Evolutionary conservation across 2,113 vertebrate species (phyloP), one percentile per base, ranked within the genome.

Genomic region (Engraulis encrasicolus): DNA sequence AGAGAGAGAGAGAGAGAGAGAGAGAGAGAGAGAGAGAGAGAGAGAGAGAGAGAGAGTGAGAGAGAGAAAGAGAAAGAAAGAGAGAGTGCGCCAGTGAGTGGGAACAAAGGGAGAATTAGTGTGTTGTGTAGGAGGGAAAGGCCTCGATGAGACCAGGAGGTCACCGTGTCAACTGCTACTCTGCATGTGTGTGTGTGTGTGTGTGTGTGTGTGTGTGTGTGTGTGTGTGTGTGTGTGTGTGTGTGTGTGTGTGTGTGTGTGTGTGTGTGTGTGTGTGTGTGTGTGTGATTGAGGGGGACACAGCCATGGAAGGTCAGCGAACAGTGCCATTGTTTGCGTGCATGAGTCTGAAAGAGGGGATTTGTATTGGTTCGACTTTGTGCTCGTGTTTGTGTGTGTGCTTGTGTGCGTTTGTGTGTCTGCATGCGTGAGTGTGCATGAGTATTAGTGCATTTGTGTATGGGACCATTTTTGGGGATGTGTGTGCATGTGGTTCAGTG

Each of bases 21-120:
- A 61, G 54, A 23, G 54, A 54, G 20, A 54, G 50, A 14, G 50
- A 81, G 14, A 54, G 80, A n/a, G 31, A 2, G 80, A 14, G 50
- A 81, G 78, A 80, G 80, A 81, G 50, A 81, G 50, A 54, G 50
- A 52, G 9, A 81, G 23, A 52, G 31, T 20, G 50, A 81, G 31
- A 81, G 31, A 61, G 36, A 61, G 54, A 58, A n/a, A 58, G 58
- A 31, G 58, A 27, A 23, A 11, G n/a, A 20, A 58, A 58, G 19
- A 7, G 54, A 81, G 5, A 58, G 80, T 38, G 31, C 3, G 80
- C 11, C 17, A 58, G 58, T 66, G 58, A 66, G 58, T 23, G 9
- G 14, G n/a, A 1, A 66, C 20, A 23, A 27, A 27, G 58, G 27
- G 18, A 0, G 19, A 58, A 58, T 58, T 20, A 58, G 58, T 31